phyloP scores from a whole-genome alignment of 1,140 invertebrate genomes.

The Drosophila tsacasi region DNA sequence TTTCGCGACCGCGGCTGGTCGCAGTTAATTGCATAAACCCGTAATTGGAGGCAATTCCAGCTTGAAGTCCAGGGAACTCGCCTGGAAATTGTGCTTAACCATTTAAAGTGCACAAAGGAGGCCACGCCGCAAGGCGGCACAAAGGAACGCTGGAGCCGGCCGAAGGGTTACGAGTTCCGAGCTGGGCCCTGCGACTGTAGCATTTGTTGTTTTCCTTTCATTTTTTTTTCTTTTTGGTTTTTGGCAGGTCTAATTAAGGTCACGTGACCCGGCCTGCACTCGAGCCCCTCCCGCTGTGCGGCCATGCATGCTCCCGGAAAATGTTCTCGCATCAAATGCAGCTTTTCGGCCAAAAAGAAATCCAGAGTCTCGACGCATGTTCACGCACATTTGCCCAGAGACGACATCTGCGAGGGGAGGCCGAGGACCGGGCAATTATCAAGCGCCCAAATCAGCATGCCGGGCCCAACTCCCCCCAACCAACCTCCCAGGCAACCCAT shows the following conservation, averaged over 20 bases:
- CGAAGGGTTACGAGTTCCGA: conserved; percentile 34
- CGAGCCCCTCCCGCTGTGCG: conserved; percentile 45
- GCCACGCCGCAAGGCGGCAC: conserved; percentile 20
- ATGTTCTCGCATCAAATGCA: conserved; percentile 71
- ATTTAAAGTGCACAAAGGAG: conserved; percentile 34
- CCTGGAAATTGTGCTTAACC: conserved; percentile 8
- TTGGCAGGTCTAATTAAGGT: conserved; percentile 71
- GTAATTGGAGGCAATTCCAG: conserved; percentile 48
- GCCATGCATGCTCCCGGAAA: conserved; percentile 67
- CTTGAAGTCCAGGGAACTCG: conserved; percentile 27
- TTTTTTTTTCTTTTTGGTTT: conserved; percentile 11
- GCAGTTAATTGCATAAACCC: conserved; percentile 28
- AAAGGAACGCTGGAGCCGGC: conserved; percentile 24
- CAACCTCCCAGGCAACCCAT: conserved; percentile 21
- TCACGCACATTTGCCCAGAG: conserved; percentile 66
- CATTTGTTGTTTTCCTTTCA: neutral
- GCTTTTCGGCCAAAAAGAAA: conserved; percentile 55
- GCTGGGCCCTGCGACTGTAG: conserved; percentile 16
- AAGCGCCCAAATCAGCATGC: conserved; percentile 66
- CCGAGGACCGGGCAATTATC: conserved; percentile 59
- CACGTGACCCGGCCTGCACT: conserved; percentile 61
- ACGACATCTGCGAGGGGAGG: conserved; percentile 8
- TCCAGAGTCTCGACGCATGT: conserved; percentile 45
- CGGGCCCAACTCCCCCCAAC: neutral
- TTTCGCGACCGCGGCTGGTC: conserved; percentile 9